Evolutionary conservation across 2,797 vertebrate species (phyloP).

Genomic region (Mus spretus): DNA sequence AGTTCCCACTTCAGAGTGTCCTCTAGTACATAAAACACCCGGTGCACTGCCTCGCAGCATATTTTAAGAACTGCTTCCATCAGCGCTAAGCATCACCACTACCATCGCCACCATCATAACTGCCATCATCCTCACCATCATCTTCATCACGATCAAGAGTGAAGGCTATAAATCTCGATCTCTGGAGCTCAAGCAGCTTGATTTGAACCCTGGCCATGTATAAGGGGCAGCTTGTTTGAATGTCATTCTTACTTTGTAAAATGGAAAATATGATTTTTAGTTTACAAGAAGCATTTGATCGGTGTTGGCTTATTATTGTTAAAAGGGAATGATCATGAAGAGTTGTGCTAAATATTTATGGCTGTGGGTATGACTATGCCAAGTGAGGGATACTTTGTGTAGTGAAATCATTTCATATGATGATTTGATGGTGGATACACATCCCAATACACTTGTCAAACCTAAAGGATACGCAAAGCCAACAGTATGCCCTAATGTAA

Average conservation of each 20-base stretch:
- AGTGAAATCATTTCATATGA: conserved; percentile 18
- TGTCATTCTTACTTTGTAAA: conserved; percentile 50
- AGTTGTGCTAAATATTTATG: background rate
- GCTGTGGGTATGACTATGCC: background rate
- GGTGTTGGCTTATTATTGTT: conserved; percentile 39
- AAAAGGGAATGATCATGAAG: conserved; percentile 34
- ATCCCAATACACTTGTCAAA: conserved; percentile 53
- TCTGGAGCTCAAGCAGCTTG: conserved; percentile 30
- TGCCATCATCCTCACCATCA: background rate
- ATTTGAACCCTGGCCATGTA: conserved; percentile 30
- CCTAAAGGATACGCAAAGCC: background rate
- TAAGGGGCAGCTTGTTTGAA: conserved; percentile 43
- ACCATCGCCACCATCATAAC: background rate
- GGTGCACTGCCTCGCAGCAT: background rate
- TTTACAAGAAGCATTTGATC: conserved; percentile 23
- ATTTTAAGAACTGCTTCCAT: conserved; percentile 36
- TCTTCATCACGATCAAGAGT: conserved; percentile 43
- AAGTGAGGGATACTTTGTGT: background rate
- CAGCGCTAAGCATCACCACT: background rate
- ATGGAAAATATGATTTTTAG: conserved; percentile 11
- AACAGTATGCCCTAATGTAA: conserved; percentile 48
- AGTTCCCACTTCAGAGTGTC: background rate
- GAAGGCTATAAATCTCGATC: conserved; percentile 19
- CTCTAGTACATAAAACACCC: background rate
- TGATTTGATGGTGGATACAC: background rate